Percentiles rank a stretch among this genome's conserved stretches.
These are phyloP conservation scores for Papilio glaucus DNA, from an alignment of 1,140 invertebrate species.

Conservation along the genomic window DNA sequence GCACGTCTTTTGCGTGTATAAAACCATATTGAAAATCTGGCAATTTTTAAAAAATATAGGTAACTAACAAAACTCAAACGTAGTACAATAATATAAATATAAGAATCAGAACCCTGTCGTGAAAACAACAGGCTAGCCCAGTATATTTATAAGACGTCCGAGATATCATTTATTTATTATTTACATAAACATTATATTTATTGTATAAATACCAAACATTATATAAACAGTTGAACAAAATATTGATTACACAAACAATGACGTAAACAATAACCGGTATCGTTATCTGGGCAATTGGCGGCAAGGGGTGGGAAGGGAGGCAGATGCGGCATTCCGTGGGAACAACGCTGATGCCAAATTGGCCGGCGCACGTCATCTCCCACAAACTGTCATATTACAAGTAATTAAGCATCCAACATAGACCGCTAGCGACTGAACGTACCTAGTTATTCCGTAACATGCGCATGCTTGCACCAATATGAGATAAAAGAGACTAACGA, in stretches of 20 bases:
- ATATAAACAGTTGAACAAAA: not conserved
- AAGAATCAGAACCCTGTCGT: no score
- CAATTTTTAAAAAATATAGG: no score
- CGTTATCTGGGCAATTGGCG: slow-evolving; percentile 48
- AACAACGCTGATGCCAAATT: slow-evolving; percentile 58
- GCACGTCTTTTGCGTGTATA: no score
- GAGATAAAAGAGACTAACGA: no score
- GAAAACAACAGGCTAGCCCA: no score
- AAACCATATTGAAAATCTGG: no score
- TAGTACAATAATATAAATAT: no score
- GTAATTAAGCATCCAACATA: slow-evolving; percentile 28
- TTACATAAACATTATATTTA: not conserved
- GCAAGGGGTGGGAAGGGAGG: slow-evolving; percentile 54
- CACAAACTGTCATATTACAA: slow-evolving; percentile 27
- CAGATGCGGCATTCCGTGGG: slow-evolving; percentile 72
- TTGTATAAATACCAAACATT: no score
- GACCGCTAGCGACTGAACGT: not conserved
- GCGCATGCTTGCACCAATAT: slow-evolving; percentile 12
- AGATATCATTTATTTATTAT: not conserved
- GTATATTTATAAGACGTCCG: no score
- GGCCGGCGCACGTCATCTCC: slow-evolving; percentile 62
- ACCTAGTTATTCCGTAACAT: not conserved
- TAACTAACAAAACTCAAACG: no score
- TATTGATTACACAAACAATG: slow-evolving; percentile 29
- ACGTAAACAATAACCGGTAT: slow-evolving; percentile 47